Percentiles rank a stretch among this genome's conserved stretches.
Conservation (phyloP, 37 sponge, comb jelly and placozoan genomes). For the Dysidea cf. avara region DNA sequence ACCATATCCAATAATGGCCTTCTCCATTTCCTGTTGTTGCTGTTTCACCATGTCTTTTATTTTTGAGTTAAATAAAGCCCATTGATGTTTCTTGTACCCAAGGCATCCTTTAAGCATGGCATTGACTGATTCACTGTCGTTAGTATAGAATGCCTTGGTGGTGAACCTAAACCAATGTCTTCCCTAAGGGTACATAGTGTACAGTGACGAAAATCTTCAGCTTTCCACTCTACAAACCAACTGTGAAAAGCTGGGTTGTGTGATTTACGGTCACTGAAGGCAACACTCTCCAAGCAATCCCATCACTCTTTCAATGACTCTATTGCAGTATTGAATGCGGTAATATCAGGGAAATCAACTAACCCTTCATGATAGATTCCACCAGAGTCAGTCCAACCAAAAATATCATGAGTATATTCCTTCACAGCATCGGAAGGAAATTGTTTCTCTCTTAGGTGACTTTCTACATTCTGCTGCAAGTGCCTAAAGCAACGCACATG, state of each 20-base stretch:
- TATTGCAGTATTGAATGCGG: neutral
- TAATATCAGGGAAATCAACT: neutral
- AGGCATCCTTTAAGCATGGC: neutral
- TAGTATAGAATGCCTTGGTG: constrained; percentile 6
- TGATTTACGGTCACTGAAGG: neutral
- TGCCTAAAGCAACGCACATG: neutral
- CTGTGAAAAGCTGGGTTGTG: neutral
- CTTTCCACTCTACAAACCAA: constrained; percentile 3
- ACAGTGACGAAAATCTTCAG: constrained; percentile 3
- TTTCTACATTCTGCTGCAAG: constrained; percentile 7
- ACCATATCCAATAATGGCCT: constrained; percentile 9
- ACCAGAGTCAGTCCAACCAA: neutral
- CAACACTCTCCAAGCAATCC: neutral
- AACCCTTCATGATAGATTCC: neutral
- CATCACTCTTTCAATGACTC: neutral
- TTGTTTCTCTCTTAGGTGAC: neutral
- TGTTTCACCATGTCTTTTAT: neutral
- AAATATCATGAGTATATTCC: neutral
- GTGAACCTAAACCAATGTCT: constrained; percentile 1
- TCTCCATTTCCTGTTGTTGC: constrained; percentile 1
- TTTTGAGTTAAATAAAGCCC: neutral
- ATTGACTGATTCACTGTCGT: constrained; percentile 9
- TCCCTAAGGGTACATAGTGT: neutral
- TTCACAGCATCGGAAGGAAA: neutral
- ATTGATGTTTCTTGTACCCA: neutral